These are phyloP conservation scores for Rhyacophila evoluta DNA, from an alignment of 2,888 invertebrate genomes.

Conservation along the genomic window DNA sequence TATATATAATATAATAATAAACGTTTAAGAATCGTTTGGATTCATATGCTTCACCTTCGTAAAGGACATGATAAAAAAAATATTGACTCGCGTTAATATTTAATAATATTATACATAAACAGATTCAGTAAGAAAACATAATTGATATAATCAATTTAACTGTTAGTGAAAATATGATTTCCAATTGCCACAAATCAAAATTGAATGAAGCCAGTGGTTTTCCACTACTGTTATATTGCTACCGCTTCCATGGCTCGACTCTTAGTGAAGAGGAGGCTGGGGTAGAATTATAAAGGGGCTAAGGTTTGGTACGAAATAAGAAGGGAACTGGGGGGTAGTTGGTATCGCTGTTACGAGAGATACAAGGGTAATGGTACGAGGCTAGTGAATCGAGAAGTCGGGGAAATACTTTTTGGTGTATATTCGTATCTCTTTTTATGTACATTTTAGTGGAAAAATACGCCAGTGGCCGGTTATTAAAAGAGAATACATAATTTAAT, in stretches of 20 bases:
- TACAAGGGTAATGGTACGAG: conserved; percentile 8
- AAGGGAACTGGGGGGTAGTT: conserved; percentile 1
- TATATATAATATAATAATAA: too few relatives aligned
- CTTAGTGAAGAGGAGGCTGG: background rate
- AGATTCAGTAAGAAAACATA: too few relatives aligned
- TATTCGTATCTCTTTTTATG: background rate
- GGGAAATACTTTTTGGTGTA: background rate
- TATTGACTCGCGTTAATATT: too few relatives aligned
- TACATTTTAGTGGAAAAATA: background rate
- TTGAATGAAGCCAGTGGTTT: too few relatives aligned
- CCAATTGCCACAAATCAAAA: too few relatives aligned
- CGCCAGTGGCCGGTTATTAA: background rate
- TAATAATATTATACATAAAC: too few relatives aligned
- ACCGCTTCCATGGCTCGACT: background rate
- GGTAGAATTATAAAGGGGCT: conserved; percentile 20
- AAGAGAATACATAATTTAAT: too few relatives aligned
- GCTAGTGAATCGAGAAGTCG: background rate
- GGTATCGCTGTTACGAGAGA: background rate
- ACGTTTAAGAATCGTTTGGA: too few relatives aligned
- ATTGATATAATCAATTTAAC: too few relatives aligned
- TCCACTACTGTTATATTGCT: background rate
- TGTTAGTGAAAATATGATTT: too few relatives aligned
- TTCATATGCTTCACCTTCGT: too few relatives aligned
- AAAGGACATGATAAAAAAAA: too few relatives aligned
- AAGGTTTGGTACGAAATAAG: conserved; percentile 7